Percentiles rank a stretch among this genome's conserved stretches.
Evolutionary conservation across 2,888 invertebrate genomes (phyloP).

Genomic region (Diloba caeruleocephala): DNA sequence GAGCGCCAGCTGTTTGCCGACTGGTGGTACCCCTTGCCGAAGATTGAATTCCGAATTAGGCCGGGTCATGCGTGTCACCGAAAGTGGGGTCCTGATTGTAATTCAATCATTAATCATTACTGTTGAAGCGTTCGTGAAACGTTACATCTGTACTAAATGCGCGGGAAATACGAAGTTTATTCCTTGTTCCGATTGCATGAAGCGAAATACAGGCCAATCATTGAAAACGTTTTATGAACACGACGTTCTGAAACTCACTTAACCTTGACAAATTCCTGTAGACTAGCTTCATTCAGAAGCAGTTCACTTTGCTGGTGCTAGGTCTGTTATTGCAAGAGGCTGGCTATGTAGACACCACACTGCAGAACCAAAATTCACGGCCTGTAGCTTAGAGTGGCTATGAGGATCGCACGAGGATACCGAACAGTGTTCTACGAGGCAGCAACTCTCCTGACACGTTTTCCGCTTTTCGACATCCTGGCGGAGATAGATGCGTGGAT

Average conservation of each 20-base stretch:
- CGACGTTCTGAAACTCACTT: background rate
- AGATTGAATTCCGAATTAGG: constrained; percentile 64
- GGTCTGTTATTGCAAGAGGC: too few species aligned
- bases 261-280: constrained; percentile 1
- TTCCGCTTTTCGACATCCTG: too few species aligned
- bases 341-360: too few species aligned
- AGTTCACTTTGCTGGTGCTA: too few species aligned
- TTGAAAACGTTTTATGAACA: constrained; percentile 6
- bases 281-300: background rate
- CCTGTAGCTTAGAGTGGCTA: too few species aligned
- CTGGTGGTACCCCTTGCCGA: constrained; percentile 43
- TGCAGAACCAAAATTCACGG: too few species aligned
- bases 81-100: constrained; percentile 54
- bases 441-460: too few species aligned
- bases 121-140: constrained; percentile 47
- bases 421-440: too few species aligned
- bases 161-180: constrained; percentile 33
- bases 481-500: too few species aligned
- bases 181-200: constrained; percentile 34
- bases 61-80: constrained; percentile 50
- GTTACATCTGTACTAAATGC: constrained; percentile 47
- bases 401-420: too few species aligned
- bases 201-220: constrained; percentile 12
- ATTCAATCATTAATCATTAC: constrained; percentile 59
- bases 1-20: constrained; percentile 52